Conservation (phyloP, 2,113 vertebrate genomes). For the Antechinus flavipes region DNA sequence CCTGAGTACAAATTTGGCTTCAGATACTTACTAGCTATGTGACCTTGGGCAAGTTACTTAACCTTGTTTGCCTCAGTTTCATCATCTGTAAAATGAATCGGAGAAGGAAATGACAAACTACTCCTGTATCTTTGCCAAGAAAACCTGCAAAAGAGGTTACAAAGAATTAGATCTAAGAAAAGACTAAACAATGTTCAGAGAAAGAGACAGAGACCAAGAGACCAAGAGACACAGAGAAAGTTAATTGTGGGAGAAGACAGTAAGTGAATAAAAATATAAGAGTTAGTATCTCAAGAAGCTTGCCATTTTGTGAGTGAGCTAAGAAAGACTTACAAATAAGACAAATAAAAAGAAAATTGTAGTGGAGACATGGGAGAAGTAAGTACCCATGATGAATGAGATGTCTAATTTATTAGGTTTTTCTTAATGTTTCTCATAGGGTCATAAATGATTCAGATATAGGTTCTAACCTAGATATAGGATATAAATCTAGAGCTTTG, state of each 20-base stretch:
- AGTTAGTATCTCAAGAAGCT: conserved; percentile 2
- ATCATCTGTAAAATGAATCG: no score
- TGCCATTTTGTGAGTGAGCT: background rate
- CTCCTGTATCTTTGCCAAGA: no score
- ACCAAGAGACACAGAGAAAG: background rate
- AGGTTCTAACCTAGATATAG: no score
- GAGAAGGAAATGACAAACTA: no score
- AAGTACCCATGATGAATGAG: background rate
- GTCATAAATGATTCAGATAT: background rate
- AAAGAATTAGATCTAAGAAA: no score
- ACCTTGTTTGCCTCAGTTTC: no score
- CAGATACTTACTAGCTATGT: background rate
- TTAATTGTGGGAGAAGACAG: background rate
- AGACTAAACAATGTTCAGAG: no score
- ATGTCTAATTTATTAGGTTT: background rate
- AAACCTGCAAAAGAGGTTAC: no score
- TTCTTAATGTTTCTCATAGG: background rate
- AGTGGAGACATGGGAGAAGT: background rate
- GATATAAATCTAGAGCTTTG: no score
- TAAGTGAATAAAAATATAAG: background rate
- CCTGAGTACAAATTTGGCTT: background rate
- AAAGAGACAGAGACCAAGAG: no score
- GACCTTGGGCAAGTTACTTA: background rate
- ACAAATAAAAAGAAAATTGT: background rate
- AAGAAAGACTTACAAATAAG: background rate